Percentiles rank a stretch among this genome's conserved stretches.
Conservation (phyloP, 2,113 vertebrate genomes). For the Malurus alboscapulatus region DNA sequence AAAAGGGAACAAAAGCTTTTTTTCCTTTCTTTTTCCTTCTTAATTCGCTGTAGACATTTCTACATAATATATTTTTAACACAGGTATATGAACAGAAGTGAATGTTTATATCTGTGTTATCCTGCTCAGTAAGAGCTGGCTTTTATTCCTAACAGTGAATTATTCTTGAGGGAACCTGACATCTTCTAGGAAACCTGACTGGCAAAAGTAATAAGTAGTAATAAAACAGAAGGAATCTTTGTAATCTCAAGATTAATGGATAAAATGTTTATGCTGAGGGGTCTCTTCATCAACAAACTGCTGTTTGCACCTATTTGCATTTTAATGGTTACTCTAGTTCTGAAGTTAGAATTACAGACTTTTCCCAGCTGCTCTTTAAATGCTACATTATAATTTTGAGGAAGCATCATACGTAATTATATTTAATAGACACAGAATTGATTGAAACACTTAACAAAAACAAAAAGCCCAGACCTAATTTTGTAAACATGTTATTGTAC, state of each 20-base stretch:
- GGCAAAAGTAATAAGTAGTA: background rate
- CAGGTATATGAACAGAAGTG: background rate
- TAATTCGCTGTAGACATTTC: background rate
- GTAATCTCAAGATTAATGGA: conserved; percentile 17
- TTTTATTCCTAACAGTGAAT: background rate
- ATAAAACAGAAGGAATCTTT: background rate
- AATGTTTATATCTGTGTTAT: background rate
- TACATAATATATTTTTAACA: background rate
- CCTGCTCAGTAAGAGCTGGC: background rate
- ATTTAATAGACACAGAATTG: conserved; percentile 79
- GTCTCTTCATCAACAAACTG: conserved; percentile 22
- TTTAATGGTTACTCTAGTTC: conserved; percentile 72
- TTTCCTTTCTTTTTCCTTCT: background rate
- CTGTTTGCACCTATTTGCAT: conserved; percentile 72
- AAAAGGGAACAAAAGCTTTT: background rate
- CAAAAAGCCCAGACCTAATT: conserved; percentile 75
- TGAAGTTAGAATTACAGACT: conserved; percentile 71
- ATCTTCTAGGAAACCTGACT: conserved; percentile 4
- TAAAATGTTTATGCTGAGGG: conserved; percentile 42
- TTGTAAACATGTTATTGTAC: conserved; percentile 80
- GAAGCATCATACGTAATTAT: conserved; percentile 78
- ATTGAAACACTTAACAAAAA: conserved; percentile 78
- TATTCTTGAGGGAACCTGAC: conserved; percentile 1
- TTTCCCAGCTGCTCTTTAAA: conserved; percentile 78
- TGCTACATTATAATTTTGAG: conserved; percentile 76